phyloP scores from a whole-genome alignment of 2,113 vertebrate genomes.

The Pyrgilauda ruficollis region DNA sequence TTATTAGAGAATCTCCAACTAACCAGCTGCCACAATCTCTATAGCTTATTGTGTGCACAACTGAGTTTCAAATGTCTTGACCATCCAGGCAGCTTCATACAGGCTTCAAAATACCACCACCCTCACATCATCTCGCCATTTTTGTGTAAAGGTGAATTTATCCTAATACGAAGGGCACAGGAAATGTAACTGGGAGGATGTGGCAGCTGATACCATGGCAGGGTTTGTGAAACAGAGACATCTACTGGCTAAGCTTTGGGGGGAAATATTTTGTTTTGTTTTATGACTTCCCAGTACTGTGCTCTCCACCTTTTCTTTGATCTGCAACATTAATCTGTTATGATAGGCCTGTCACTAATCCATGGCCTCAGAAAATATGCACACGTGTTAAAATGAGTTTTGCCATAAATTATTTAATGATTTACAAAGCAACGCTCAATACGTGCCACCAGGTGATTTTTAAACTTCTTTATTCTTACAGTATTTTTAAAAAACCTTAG shows the following conservation, averaged over 20 bases:
- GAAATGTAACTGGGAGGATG: not conserved
- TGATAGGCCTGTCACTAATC: constrained; percentile 45
- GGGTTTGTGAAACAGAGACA: constrained; percentile 67
- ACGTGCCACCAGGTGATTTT: not conserved
- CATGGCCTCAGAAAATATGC: constrained; percentile 41
- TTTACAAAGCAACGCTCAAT: constrained; percentile 6
- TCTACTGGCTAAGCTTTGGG: constrained; percentile 56
- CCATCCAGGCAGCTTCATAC: not conserved
- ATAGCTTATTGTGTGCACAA: not conserved
- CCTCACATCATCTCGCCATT: not conserved
- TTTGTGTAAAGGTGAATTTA: not conserved
- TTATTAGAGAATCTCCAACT: not conserved
- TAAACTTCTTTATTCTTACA: constrained; percentile 4
- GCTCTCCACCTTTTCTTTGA: constrained; percentile 12
- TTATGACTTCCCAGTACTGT: not conserved
- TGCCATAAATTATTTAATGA: constrained; percentile 45
- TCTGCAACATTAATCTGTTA: constrained; percentile 48
- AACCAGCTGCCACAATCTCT: not conserved
- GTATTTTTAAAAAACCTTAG: constrained; percentile 10
- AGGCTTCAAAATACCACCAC: not conserved
- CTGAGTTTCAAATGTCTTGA: not conserved
- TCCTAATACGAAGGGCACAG: not conserved
- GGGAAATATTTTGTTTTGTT: not conserved
- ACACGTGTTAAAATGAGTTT: constrained; percentile 27
- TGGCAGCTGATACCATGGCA: not conserved